Conservation (phyloP, 2,888 invertebrate species). For the Leucophora obtusa region DNA sequence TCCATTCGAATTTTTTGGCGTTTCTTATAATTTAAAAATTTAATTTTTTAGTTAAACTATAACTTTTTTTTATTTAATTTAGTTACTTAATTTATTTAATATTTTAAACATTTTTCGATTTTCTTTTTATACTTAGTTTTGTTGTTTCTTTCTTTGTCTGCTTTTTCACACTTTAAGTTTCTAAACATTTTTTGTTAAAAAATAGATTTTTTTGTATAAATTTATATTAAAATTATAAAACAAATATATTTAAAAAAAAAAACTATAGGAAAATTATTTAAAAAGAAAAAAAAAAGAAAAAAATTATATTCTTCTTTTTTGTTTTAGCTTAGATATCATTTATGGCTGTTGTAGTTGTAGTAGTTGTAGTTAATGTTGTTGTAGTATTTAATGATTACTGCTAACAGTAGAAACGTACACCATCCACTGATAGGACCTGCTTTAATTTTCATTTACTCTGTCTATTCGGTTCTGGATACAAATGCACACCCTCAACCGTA, state of each 20-base stretch:
- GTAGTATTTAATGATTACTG: constrained; percentile 67
- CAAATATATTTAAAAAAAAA: background rate
- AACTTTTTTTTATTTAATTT: constrained; percentile 45
- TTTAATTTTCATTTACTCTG: constrained; percentile 81
- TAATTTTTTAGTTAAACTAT: constrained; percentile 55
- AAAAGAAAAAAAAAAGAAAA: constrained; percentile 16
- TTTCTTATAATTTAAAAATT: constrained; percentile 40
- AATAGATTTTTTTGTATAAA: constrained; percentile 4
- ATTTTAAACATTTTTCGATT: constrained; percentile 36
- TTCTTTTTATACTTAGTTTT: constrained; percentile 17
- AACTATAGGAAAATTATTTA: background rate
- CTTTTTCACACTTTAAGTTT: constrained; percentile 14
- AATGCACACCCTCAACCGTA: constrained; percentile 93
- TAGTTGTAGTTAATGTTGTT: constrained; percentile 49
- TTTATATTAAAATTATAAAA: background rate
- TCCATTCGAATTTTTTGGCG: constrained; percentile 54
- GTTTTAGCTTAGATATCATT: constrained; percentile 54
- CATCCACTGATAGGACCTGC: constrained; percentile 79
- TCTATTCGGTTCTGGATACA: constrained; percentile 85
- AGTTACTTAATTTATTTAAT: constrained; percentile 54
- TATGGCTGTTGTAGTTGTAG: constrained; percentile 66
- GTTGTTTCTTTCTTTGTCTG: constrained; percentile 35
- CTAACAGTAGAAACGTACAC: constrained; percentile 79
- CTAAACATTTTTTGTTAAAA: constrained; percentile 26
- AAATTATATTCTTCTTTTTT: constrained; percentile 4